A percentile compares a stretch with the other conserved stretches of the same genome.
phyloP scores from a whole-genome alignment of 1,140 invertebrate genomes.

The Eriosoma lanigerum region DNA sequence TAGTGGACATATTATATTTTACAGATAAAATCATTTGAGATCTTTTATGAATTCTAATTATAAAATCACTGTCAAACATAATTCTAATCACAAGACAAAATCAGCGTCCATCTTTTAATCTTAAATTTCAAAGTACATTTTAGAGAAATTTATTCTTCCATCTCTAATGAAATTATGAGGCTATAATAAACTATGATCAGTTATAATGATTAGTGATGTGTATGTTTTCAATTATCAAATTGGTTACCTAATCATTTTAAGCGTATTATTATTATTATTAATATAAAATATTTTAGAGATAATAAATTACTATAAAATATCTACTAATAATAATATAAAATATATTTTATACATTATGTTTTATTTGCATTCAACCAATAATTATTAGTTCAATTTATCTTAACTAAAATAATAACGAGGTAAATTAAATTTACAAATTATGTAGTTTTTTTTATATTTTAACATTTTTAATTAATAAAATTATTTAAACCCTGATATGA shows the following conservation, averaged over 20 bases:
- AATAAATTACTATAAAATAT: too few relatives aligned
- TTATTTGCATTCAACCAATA: slow-evolving; percentile 6
- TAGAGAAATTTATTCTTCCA: slow-evolving; percentile 10
- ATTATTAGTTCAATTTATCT: neutral
- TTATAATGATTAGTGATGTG: neutral
- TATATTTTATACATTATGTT: neutral
- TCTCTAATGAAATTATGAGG: neutral
- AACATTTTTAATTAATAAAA: slow-evolving; percentile 18
- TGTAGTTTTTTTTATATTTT: neutral
- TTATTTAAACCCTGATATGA: neutral
- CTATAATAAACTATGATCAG: too few relatives aligned
- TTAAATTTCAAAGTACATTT: neutral
- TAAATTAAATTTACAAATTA: slow-evolving; percentile 18
- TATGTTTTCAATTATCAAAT: slow-evolving; percentile 3
- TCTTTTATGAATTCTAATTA: slow-evolving; percentile 28
- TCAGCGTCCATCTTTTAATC: neutral
- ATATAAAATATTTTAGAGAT: too few relatives aligned
- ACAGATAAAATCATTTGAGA: neutral
- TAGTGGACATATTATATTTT: neutral
- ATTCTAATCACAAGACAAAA: neutral
- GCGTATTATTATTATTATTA: too few relatives aligned
- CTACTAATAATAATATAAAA: neutral
- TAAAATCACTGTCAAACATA: neutral
- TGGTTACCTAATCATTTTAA: neutral
- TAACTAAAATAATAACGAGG: neutral